Base-by-base conservation (phyloP, 1,140 invertebrate species). In the Drosophila oshimai region DNA sequence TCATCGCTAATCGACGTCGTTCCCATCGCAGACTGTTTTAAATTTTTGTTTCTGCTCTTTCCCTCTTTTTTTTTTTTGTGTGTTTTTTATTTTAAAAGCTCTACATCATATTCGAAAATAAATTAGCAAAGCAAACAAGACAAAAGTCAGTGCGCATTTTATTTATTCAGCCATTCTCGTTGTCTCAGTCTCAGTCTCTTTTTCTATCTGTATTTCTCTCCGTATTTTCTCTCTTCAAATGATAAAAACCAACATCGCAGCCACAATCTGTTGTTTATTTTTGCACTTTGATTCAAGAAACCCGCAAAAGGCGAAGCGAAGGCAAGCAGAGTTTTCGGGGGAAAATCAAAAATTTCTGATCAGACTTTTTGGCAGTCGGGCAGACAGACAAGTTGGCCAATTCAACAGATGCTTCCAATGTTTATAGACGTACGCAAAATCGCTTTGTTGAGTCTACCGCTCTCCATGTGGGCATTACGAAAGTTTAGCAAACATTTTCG, bases 91-190 rank as follows among this genome's bases (percentile, higher is more conserved):
- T 86, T 84, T 75, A 86, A 86, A 86, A 84, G 80, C 80, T 84
- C 79, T 84, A 84, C 79, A 86, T 84, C 80, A 84, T 84, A 79
- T 84, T 84, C 80, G 71, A 84, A 84, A 84, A 84, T 86, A 86
- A 86, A 87, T 86, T 86, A 86, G 75, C 75, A 79, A 86, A 79
- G 64, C 75, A 83, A 81, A 81, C 73, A 83, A 76, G 68, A 67
- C 26, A 79, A 71, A 64, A 80, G 57, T 72, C 70, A 73, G 58
- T 73, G 69, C 70, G 58, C 75, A 76, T 69, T 58, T 67, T 73
- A 68, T 51, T 77, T 69, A 83, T 60, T 58, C 73, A 79, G 46
- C 75, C 49, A 67, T 67, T 64, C 70, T 44, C 45, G 61, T 50
- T 31, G 39, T 80, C 70, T 67, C 68, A 47, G 45, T 37, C 26